Evolutionary conservation across 2,888 invertebrate genomes (phyloP).

Genomic region (Hyposoter dolosus): DNA sequence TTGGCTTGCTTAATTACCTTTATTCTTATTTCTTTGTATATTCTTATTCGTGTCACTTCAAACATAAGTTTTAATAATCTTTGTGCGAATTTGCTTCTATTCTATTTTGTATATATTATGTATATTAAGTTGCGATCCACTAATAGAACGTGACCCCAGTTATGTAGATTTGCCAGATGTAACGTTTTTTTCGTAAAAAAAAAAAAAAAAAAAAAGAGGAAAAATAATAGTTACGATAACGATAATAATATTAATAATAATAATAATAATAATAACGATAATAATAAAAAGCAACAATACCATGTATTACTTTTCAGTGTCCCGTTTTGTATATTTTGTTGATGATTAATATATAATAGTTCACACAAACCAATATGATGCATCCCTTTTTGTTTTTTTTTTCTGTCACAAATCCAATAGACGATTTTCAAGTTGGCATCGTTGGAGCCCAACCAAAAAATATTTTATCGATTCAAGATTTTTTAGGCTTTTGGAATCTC

Average conservation of each 20-base stretch:
- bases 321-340: constrained; percentile 81
- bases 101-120: constrained; percentile 74
- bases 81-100: constrained; percentile 72
- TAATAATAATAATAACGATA: constrained; percentile 22
- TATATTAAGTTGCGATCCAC: constrained; percentile 72
- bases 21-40: constrained; percentile 76
- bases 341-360: constrained; percentile 78
- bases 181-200: constrained; percentile 73
- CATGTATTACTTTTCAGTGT: constrained; percentile 74
- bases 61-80: constrained; percentile 72
- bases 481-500: no score
- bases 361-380: constrained; percentile 68
- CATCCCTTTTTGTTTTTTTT: constrained; percentile 25
- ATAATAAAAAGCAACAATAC: constrained; percentile 19
- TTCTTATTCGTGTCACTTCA: constrained; percentile 75
- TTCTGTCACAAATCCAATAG: background rate
- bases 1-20: constrained; percentile 60
- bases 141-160: constrained; percentile 70
- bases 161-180: constrained; percentile 75
- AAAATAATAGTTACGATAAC: background rate
- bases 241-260: constrained; percentile 1
- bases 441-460: no score
- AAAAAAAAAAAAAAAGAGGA: constrained; percentile 23
- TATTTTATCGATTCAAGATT: no score
- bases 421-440: background rate